phyloP scores from a whole-genome alignment of 2,113 vertebrate genomes.

The Vulpes ferrilata region DNA sequence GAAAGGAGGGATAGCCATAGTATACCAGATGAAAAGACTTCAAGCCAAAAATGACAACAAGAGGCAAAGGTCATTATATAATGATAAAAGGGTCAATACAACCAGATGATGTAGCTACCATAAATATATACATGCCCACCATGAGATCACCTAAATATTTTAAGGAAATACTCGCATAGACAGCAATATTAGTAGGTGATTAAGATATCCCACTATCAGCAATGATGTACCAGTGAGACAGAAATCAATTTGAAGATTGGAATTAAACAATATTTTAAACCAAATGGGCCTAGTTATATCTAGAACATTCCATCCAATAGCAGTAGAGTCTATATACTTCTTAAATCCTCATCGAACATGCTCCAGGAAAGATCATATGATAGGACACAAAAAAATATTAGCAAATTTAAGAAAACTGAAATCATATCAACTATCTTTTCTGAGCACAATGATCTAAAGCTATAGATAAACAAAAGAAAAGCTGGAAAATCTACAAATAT shows the following conservation, averaged over 20 bases:
- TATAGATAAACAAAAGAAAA: background rate
- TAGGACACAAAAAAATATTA: background rate
- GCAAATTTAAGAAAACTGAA: background rate
- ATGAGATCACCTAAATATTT: background rate
- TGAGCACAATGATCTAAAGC: too few species aligned
- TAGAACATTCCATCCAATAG: background rate
- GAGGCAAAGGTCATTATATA: background rate
- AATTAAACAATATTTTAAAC: background rate
- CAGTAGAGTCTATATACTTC: background rate
- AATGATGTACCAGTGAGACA: background rate
- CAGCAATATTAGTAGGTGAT: background rate
- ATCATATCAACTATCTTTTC: background rate
- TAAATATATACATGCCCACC: background rate
- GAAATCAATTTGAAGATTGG: background rate
- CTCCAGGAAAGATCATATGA: background rate
- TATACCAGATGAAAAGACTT: background rate
- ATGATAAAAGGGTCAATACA: background rate
- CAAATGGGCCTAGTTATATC: background rate
- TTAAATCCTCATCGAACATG: background rate
- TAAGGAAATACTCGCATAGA: background rate
- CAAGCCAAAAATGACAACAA: background rate
- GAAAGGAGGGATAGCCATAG: background rate
- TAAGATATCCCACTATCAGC: background rate
- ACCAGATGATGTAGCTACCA: background rate
- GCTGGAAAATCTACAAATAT: background rate